These are phyloP conservation scores for Charaxes varanes DNA, from an alignment of 1,140 invertebrate species.

Conservation along the genomic window DNA sequence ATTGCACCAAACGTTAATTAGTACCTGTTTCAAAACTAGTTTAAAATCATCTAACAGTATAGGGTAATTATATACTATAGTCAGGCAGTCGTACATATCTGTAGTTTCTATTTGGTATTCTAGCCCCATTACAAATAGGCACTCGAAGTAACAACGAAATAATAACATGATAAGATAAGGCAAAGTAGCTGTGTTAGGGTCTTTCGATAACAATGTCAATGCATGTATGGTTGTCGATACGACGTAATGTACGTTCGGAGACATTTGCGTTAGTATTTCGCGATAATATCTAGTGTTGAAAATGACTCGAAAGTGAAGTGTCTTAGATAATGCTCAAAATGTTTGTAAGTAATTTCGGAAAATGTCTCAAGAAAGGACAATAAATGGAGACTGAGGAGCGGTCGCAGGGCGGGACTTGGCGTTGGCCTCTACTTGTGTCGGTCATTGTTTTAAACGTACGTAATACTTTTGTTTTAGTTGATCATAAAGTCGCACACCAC, in stretches of 20 bases:
- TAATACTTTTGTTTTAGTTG: conserved; percentile 25
- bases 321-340: conserved; percentile 13
- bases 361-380: conserved; percentile 26
- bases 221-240: conserved; percentile 50
- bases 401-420: conserved; percentile 40
- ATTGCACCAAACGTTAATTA: too few species aligned
- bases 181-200: conserved; percentile 50
- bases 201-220: conserved; percentile 53
- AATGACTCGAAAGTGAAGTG: conserved; percentile 19
- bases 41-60: too few species aligned
- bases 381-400: conserved; percentile 53
- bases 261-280: conserved; percentile 13
- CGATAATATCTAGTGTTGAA: conserved; percentile 13
- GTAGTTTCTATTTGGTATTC: too few species aligned
- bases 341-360: conserved; percentile 17
- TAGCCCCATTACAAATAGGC: too few species aligned
- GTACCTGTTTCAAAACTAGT: too few species aligned
- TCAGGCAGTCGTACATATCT: too few species aligned
- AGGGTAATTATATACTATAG: too few species aligned
- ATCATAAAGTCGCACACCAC: too few species aligned
- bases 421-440: conserved; percentile 55
- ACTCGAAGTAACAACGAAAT: conserved; percentile 32
- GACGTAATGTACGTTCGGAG: conserved; percentile 50
- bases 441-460: conserved; percentile 55
- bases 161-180: conserved; percentile 63